Evolutionary conservation across 1,140 invertebrate species (phyloP).

Genomic region (Temnothorax curvispinosus): DNA sequence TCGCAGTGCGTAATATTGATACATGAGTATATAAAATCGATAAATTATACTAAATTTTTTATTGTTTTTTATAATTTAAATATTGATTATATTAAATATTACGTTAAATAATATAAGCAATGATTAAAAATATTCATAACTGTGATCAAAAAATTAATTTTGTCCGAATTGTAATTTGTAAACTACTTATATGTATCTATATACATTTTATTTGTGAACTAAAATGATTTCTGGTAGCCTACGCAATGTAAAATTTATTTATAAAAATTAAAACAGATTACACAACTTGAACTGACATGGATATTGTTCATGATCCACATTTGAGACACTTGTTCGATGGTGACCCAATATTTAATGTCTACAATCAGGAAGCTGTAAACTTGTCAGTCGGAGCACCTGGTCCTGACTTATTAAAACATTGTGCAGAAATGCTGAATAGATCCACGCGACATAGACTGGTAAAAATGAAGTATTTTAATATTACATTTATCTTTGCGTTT

Average conservation of each 20-base stretch:
- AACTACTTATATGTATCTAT: too few relatives aligned
- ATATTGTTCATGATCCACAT: slow-evolving; percentile 77
- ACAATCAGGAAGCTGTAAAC: slow-evolving; percentile 83
- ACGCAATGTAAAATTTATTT: not conserved
- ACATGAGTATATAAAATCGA: not conserved
- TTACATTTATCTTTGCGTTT: not conserved
- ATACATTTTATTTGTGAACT: not conserved
- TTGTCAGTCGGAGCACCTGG: slow-evolving; percentile 87
- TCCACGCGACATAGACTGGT: slow-evolving; percentile 86
- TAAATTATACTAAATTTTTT: not conserved
- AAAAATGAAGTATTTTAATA: slow-evolving; percentile 41
- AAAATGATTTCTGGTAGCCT: not conserved
- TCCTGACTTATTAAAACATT: slow-evolving; percentile 85
- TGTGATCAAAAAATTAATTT: too few relatives aligned
- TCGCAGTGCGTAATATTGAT: not conserved
- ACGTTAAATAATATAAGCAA: too few relatives aligned
- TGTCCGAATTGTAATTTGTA: too few relatives aligned
- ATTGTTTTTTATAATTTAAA: too few relatives aligned
- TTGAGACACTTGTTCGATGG: slow-evolving; percentile 86
- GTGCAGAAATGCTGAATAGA: slow-evolving; percentile 83
- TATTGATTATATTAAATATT: too few relatives aligned
- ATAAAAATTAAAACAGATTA: not conserved
- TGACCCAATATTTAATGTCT: slow-evolving; percentile 84
- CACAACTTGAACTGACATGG: slow-evolving; percentile 7
- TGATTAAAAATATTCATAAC: too few relatives aligned